Evolutionary conservation across 2,888 invertebrate species (phyloP).

Genomic region (Conus canariensis): DNA sequence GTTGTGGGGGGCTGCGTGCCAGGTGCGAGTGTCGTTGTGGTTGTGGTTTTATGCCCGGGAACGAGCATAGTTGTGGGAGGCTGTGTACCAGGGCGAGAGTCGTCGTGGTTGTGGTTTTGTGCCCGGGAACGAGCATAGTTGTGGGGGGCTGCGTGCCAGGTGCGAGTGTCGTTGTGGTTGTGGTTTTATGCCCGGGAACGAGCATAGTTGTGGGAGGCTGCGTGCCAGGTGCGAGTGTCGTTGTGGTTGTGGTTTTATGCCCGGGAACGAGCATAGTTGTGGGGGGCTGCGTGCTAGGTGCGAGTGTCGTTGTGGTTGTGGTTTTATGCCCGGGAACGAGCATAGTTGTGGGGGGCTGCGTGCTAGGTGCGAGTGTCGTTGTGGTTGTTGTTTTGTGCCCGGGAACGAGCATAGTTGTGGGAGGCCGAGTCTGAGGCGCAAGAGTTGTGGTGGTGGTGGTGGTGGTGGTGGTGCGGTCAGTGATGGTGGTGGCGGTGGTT

Average conservation of each 20-base stretch:
- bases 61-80: not conserved
- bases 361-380: too few species aligned
- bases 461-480: not conserved
- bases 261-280: too few species aligned
- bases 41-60: not conserved
- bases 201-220: too few species aligned
- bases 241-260: too few species aligned
- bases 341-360: too few species aligned
- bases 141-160: not conserved
- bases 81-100: not conserved
- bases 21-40: not conserved
- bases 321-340: not conserved
- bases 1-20: not conserved
- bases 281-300: too few species aligned
- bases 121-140: not conserved
- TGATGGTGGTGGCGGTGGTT: not conserved
- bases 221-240: too few species aligned
- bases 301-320: not conserved
- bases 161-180: not conserved
- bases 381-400: too few species aligned
- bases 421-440: too few species aligned
- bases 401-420: too few species aligned
- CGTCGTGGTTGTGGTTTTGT: not conserved
- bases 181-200: too few species aligned
- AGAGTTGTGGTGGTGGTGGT: not conserved